Base-by-base conservation (phyloP, 2,888 invertebrate genomes). In the Drosophila kokeensis region DNA sequence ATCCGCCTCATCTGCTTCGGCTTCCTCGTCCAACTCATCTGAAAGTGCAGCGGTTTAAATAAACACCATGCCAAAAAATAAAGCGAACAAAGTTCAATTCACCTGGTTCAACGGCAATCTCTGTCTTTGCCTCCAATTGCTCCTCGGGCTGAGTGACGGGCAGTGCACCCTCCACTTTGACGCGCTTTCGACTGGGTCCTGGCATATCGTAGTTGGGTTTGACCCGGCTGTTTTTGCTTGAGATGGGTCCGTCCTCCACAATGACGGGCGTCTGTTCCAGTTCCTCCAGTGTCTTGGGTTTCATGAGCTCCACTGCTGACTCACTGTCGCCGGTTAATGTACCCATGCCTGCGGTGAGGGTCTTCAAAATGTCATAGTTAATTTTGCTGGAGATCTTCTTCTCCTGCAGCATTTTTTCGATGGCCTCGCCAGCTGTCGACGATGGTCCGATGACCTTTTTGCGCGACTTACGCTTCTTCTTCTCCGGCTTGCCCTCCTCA, bases 351-450 rank as follows among this genome's bases (percentile, higher is more conserved):
- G 90, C 92, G 7, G 92, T 93, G 64, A 99, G 94, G 83, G 96
- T 97, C 92, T 97, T 97, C 69, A 99, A 93, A 45, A 99, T 99
- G 83, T 99, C 99, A 91, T 99, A 99, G 93, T 99, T 99, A 64
- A 99, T 99, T 94, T 99, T 99, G 6, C 95, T 96, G 4, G 99
- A 99, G 79, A 99, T 96, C 91, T 97, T 97, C 93, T 98, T 98
- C 92, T 99, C 99, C 81, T 97, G 97, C 27, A 99, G 94, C 96
- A 99, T 98, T 93, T 98, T 98, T 92, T 98, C 98, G 53, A 99
- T 98, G 0, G 99, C 99, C 93, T 99, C 99, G 4, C 97, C 97
- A 64, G 95, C 95, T 0, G 95, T 95, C 68, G 93, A 95, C 0
- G 96, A 95, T 1, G 96, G 96, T 42, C 94, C 95, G 50, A 95